A percentile compares a stretch with the other conserved stretches of the same genome.
These are phyloP conservation scores for Campylorhamphus procurvoides DNA, from an alignment of 2,113 vertebrate genomes.

Conservation along the genomic window DNA sequence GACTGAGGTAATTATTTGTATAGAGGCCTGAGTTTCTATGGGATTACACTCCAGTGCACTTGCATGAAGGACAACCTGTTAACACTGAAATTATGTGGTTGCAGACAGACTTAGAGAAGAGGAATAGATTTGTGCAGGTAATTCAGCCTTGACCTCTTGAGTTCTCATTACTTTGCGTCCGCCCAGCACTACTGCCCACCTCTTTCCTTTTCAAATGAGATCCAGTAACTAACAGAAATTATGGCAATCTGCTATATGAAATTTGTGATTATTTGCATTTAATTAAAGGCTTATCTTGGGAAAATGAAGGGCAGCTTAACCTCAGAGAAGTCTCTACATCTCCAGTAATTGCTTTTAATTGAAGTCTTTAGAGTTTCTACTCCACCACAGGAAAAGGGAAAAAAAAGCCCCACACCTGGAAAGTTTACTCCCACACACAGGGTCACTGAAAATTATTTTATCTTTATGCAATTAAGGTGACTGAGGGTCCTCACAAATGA, in stretches of 20 bases:
- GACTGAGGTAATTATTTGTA: slow-evolving; percentile 49
- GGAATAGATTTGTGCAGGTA: background rate
- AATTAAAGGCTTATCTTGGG: slow-evolving; percentile 71
- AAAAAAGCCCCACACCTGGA: background rate
- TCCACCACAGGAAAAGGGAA: background rate
- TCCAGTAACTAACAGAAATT: slow-evolving; percentile 51
- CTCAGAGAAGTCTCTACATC: slow-evolving; percentile 64
- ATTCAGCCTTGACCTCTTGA: slow-evolving; percentile 44
- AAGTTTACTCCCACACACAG: slow-evolving; percentile 36
- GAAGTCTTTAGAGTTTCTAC: slow-evolving; percentile 48
- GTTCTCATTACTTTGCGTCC: background rate
- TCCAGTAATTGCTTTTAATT: slow-evolving; percentile 72
- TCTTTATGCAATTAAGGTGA: slow-evolving; percentile 4
- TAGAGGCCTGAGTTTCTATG: background rate
- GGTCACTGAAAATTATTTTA: slow-evolving; percentile 49
- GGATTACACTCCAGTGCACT: slow-evolving; percentile 7
- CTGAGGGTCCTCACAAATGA: slow-evolving; percentile 28
- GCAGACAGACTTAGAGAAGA: slow-evolving; percentile 7
- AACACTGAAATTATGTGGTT: slow-evolving; percentile 24
- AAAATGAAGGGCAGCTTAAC: slow-evolving; percentile 69
- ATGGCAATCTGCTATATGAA: slow-evolving; percentile 58
- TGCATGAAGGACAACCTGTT: slow-evolving; percentile 45
- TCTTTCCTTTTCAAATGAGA: slow-evolving; percentile 48
- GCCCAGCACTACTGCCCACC: background rate
- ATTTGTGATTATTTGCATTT: slow-evolving; percentile 76